phyloP scores from a whole-genome alignment of 2,888 invertebrate species.

The Hartigia nigra region DNA sequence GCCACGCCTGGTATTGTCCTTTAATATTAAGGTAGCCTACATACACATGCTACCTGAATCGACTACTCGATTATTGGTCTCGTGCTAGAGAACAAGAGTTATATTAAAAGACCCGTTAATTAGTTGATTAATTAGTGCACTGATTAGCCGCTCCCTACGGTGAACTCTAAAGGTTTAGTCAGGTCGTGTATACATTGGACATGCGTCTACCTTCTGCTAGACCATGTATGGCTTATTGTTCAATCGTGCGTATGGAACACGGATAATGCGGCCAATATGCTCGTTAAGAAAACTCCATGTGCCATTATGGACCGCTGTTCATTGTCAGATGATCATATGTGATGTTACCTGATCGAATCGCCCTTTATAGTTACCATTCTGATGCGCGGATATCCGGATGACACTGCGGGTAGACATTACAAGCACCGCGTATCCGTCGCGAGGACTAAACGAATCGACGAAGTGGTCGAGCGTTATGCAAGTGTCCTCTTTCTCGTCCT shows the following conservation, averaged over 20 bases:
- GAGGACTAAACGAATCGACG: neutral
- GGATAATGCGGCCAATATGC: neutral
- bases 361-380: neutral
- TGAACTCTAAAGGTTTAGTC: neutral
- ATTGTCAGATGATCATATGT: neutral
- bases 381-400: neutral
- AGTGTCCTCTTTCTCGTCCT: slow-evolving; percentile 23
- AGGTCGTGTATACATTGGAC: neutral
- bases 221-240: neutral
- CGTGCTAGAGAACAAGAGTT: neutral
- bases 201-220: neutral
- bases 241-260: neutral
- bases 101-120: slow-evolving; percentile 11
- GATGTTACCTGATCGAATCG: neutral
- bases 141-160: slow-evolving; percentile 5
- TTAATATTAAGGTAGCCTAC: slow-evolving; percentile 7
- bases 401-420: neutral
- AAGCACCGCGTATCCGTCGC: neutral
- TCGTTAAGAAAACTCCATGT: neutral
- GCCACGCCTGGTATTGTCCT: slow-evolving; percentile 14
- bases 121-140: slow-evolving; percentile 20
- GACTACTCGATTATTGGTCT: neutral
- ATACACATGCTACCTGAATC: neutral
- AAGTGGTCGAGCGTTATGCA: neutral
- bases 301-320: neutral